phyloP scores from a whole-genome alignment of 2,113 vertebrate genomes.

The Peromyscus maniculatus region DNA sequence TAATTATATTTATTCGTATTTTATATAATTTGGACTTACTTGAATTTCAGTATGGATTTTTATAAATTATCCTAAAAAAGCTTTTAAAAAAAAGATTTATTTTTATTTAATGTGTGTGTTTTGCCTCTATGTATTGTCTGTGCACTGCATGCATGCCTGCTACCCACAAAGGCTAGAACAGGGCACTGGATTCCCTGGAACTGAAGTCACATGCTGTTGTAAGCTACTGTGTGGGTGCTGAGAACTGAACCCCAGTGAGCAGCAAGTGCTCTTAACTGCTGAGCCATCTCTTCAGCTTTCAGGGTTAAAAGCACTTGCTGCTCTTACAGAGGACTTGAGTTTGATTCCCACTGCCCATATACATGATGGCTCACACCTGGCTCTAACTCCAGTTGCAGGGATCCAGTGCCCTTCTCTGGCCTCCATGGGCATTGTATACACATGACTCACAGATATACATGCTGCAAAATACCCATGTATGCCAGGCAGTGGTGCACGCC shows the following conservation, averaged over 20 bases:
- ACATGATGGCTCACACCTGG: not conserved
- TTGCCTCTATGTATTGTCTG: not conserved
- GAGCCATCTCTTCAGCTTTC: not conserved
- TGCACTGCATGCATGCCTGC: not conserved
- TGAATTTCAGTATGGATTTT: constrained; percentile 51
- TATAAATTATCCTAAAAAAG: constrained; percentile 32
- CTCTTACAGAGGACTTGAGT: not conserved
- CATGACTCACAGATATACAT: not conserved
- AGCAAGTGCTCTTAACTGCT: not conserved
- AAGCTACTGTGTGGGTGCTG: not conserved
- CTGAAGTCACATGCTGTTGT: not conserved
- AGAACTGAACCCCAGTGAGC: not conserved
- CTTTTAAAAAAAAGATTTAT: constrained; percentile 2
- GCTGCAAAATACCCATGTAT: not conserved
- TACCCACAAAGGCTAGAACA: not conserved
- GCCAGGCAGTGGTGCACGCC: too few species aligned
- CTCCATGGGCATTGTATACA: not conserved
- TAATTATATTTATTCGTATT: not conserved
- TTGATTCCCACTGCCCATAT: not conserved
- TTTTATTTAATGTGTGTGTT: not conserved
- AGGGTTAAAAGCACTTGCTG: not conserved
- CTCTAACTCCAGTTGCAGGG: not conserved
- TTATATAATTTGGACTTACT: constrained; percentile 44
- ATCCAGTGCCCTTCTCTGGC: not conserved
- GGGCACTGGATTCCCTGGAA: not conserved